A percentile compares a stretch with the other conserved stretches of the same genome.
phyloP scores from a whole-genome alignment of 1,140 invertebrate species.

The Brachionus angularis region DNA sequence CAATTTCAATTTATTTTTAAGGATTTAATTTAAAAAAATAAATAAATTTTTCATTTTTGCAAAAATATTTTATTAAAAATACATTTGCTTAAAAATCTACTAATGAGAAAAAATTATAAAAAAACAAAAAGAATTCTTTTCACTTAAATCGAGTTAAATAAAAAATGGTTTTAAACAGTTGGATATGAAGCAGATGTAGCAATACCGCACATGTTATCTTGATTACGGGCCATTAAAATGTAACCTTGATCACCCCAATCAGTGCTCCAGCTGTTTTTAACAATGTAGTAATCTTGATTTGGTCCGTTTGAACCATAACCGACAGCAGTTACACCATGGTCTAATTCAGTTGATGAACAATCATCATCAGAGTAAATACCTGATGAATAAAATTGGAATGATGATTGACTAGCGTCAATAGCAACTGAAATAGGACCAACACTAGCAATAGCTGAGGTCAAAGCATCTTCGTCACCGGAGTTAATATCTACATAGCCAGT shows the following conservation, averaged over 20 bases:
- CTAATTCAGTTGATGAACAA: slow-evolving; percentile 46
- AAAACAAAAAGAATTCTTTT: too few relatives aligned
- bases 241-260: slow-evolving; percentile 58
- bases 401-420: slow-evolving; percentile 82
- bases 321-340: slow-evolving; percentile 46
- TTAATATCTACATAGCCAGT: slow-evolving; percentile 72
- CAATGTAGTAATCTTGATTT: slow-evolving; percentile 46
- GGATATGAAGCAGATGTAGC: slow-evolving; percentile 67
- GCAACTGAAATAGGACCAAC: slow-evolving; percentile 77
- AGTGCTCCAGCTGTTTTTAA: slow-evolving; percentile 46
- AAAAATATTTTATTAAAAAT: too few relatives aligned
- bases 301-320: slow-evolving; percentile 46
- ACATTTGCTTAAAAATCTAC: too few relatives aligned
- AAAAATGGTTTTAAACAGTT: slow-evolving; percentile 51
- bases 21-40: too few relatives aligned
- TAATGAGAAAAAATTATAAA: too few relatives aligned
- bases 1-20: too few relatives aligned
- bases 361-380: slow-evolving; percentile 48
- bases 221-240: slow-evolving; percentile 81
- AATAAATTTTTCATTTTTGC: too few relatives aligned
- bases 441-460: slow-evolving; percentile 75
- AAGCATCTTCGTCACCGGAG: slow-evolving; percentile 62
- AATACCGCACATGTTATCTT: slow-evolving; percentile 81
- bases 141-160: too few relatives aligned
- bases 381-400: slow-evolving; percentile 46